Conservation (phyloP, 2,113 vertebrate genomes). For the Sardina pilchardus region DNA sequence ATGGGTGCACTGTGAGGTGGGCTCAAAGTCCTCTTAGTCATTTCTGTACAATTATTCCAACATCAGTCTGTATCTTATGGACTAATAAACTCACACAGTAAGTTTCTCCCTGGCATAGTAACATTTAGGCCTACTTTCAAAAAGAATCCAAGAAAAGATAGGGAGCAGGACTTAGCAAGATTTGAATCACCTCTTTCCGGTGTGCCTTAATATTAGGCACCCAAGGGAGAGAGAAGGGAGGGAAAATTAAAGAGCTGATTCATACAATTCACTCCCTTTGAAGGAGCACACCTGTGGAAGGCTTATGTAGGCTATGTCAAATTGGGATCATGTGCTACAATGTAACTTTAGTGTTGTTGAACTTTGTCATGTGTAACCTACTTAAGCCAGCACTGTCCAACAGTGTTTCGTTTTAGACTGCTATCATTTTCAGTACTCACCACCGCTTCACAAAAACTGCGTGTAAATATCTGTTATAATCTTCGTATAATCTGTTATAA, state of each 20-base stretch:
- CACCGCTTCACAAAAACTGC: neutral
- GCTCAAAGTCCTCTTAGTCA: neutral
- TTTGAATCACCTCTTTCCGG: too few relatives aligned
- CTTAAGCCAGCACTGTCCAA: neutral
- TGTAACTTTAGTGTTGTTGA: neutral
- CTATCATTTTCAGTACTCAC: neutral
- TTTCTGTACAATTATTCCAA: too few relatives aligned
- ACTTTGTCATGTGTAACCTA: slow-evolving; percentile 3
- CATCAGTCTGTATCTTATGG: too few relatives aligned
- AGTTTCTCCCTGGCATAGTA: too few relatives aligned
- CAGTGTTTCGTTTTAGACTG: neutral
- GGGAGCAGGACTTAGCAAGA: too few relatives aligned
- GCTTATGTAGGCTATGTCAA: neutral
- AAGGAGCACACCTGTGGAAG: neutral
- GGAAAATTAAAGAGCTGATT: neutral
- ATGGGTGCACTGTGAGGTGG: neutral
- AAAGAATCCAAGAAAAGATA: too few relatives aligned
- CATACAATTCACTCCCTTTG: neutral
- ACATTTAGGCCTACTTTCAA: neutral
- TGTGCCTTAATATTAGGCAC: too few relatives aligned
- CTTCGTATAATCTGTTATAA: neutral
- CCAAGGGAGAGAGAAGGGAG: too few relatives aligned
- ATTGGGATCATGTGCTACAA: neutral
- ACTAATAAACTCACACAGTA: too few relatives aligned
- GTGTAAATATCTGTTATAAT: neutral